These are phyloP conservation scores for Plebejus anna DNA, from an alignment of 2,888 invertebrate genomes.

Conservation along the genomic window DNA sequence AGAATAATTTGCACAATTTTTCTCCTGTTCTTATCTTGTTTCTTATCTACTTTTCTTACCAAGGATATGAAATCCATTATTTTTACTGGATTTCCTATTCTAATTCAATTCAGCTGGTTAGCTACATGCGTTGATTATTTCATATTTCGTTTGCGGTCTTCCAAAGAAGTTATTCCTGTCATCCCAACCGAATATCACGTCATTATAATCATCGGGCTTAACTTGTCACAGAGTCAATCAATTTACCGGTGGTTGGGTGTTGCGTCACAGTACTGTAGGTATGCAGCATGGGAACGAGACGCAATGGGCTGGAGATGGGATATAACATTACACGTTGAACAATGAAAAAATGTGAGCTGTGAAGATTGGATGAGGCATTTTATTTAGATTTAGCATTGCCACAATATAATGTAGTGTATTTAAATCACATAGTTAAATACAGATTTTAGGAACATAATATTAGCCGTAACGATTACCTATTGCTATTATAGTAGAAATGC, in stretches of 20 bases:
- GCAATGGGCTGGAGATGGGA: conserved; percentile 56
- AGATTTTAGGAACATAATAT: no score
- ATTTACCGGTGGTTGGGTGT: conserved; percentile 21
- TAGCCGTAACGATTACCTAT: no score
- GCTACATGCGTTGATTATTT: not conserved
- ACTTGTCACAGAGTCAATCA: conserved; percentile 23
- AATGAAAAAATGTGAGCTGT: conserved; percentile 38
- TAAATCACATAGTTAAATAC: not conserved
- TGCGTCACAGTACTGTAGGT: conserved; percentile 25
- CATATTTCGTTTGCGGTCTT: not conserved
- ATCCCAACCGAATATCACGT: not conserved
- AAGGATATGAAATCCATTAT: no score
- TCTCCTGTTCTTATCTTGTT: not conserved
- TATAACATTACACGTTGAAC: conserved; percentile 59
- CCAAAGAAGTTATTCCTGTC: not conserved
- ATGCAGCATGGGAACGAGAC: conserved; percentile 58
- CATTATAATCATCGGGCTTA: not conserved
- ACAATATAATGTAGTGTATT: not conserved
- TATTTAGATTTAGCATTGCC: not conserved
- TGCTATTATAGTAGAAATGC: not conserved
- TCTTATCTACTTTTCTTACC: no score
- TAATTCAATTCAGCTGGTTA: no score
- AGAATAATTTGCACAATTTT: no score
- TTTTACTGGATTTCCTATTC: no score
- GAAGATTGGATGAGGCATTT: conserved; percentile 40